These are phyloP conservation scores for Agrilus biguttatus DNA, from an alignment of 2,888 invertebrate genomes.

Conservation along the genomic window DNA sequence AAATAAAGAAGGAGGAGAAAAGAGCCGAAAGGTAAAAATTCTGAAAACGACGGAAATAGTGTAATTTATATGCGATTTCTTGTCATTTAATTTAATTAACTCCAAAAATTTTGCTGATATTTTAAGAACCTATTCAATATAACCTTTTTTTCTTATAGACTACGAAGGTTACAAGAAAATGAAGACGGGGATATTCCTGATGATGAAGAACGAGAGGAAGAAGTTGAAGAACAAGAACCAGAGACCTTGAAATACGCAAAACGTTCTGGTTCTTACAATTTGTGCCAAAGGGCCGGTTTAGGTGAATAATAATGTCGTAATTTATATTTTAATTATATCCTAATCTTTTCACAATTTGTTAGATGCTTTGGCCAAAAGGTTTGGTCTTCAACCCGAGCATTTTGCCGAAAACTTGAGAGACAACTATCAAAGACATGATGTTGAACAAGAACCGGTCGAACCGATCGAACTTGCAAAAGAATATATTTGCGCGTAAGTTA, in stretches of 20 bases:
- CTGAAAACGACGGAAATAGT: background rate
- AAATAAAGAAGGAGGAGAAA: slow-evolving; percentile 41
- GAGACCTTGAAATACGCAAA: slow-evolving; percentile 71
- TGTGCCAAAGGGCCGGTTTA: slow-evolving; percentile 75
- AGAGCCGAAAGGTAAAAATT: slow-evolving; percentile 18
- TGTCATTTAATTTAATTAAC: too few species aligned
- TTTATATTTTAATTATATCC: slow-evolving; percentile 1
- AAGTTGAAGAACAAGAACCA: slow-evolving; percentile 40
- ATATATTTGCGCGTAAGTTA: slow-evolving; percentile 40
- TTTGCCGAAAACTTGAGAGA: slow-evolving; percentile 94
- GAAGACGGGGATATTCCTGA: slow-evolving; percentile 50
- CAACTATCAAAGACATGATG: slow-evolving; percentile 89
- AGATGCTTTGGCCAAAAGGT: slow-evolving; percentile 75
- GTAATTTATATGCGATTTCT: too few species aligned
- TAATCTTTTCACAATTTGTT: slow-evolving; percentile 8
- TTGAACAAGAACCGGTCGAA: slow-evolving; percentile 80
- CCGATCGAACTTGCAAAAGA: slow-evolving; percentile 72
- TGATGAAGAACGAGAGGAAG: slow-evolving; percentile 39
- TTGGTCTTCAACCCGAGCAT: slow-evolving; percentile 86
- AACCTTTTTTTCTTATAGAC: slow-evolving; percentile 21
- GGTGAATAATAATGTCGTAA: slow-evolving; percentile 28
- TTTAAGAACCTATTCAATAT: background rate
- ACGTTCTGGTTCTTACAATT: slow-evolving; percentile 75
- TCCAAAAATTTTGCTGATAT: too few species aligned
- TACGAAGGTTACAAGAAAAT: slow-evolving; percentile 39